Percentiles rank a stretch among this genome's conserved stretches.
These are phyloP conservation scores for Myrmecobius fasciatus DNA, from an alignment of 2,113 vertebrate genomes.

Conservation along the genomic window DNA sequence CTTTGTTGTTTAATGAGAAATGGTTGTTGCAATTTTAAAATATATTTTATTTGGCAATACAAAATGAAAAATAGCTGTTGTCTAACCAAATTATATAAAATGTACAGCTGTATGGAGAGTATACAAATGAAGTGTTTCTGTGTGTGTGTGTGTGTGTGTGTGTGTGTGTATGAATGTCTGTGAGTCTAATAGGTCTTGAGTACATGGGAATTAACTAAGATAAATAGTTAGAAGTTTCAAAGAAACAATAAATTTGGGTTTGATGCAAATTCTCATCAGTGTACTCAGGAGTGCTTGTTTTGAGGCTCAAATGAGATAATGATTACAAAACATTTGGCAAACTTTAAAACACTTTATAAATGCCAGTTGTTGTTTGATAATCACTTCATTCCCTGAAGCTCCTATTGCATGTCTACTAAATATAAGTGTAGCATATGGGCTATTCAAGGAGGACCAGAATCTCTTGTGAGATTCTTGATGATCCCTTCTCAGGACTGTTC, in stretches of 20 bases:
- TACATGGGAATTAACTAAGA: background rate
- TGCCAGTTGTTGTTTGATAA: background rate
- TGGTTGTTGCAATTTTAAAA: constrained; percentile 49
- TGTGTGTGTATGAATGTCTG: too few relatives aligned
- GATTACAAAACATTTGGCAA: background rate
- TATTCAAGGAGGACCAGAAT: too few relatives aligned
- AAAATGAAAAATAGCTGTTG: background rate
- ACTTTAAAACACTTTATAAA: background rate
- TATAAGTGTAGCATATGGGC: too few relatives aligned
- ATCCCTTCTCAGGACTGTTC: too few relatives aligned
- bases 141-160: background rate
- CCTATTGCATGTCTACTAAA: background rate
- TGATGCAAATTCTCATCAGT: background rate
- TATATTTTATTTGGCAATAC: background rate
- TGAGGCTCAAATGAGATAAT: background rate
- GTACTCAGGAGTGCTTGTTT: background rate
- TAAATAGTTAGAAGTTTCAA: background rate
- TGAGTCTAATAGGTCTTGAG: background rate
- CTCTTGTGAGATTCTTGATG: too few relatives aligned
- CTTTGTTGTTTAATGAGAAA: constrained; percentile 61
- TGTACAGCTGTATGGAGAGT: background rate
- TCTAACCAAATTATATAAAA: background rate
- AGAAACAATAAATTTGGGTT: background rate
- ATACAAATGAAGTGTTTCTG: background rate
- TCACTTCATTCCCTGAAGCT: background rate